phyloP scores from a whole-genome alignment of 2,797 vertebrate genomes.

The Petrocephalus sullivani region DNA sequence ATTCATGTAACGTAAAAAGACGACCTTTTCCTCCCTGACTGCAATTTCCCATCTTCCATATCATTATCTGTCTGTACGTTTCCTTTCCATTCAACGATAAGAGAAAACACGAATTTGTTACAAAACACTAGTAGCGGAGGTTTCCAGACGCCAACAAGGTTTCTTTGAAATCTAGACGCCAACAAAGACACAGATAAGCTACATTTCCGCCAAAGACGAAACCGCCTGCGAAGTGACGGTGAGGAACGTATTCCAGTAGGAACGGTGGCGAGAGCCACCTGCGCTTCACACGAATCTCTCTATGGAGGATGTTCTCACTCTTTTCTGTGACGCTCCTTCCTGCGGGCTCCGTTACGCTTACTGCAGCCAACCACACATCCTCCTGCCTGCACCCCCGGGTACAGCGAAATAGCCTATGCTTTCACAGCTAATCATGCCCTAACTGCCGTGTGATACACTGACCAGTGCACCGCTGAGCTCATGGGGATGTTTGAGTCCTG shows the following conservation, averaged over 20 bases:
- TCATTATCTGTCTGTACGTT: constrained; percentile 22
- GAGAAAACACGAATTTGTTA: constrained; percentile 40
- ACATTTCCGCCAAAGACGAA: constrained; percentile 60
- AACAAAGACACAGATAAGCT: constrained; percentile 48
- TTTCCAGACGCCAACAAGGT: constrained; percentile 57
- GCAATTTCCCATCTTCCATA: constrained; percentile 33
- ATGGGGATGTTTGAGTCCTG: neutral
- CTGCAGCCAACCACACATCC: constrained; percentile 51
- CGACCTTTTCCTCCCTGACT: constrained; percentile 10
- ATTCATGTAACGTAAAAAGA: constrained; percentile 1
- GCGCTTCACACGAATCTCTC: constrained; percentile 51
- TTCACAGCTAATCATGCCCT: neutral
- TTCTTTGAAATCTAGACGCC: constrained; percentile 53
- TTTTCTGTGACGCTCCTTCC: constrained; percentile 67
- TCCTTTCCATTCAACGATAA: constrained; percentile 55
- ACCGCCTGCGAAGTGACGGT: constrained; percentile 42
- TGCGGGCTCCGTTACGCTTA: constrained; percentile 60
- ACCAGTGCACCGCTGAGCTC: neutral
- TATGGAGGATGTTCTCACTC: constrained; percentile 51
- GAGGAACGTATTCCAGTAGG: constrained; percentile 63
- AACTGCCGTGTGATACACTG: neutral
- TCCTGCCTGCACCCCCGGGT: constrained; percentile 26
- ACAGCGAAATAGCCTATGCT: neutral
- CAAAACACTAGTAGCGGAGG: constrained; percentile 42
- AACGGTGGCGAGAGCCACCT: constrained; percentile 45